A percentile compares a stretch with the other conserved stretches of the same genome.
These are phyloP conservation scores for Amitus sp. DNA, from an alignment of 2,888 invertebrate species.

Conservation along the genomic window DNA sequence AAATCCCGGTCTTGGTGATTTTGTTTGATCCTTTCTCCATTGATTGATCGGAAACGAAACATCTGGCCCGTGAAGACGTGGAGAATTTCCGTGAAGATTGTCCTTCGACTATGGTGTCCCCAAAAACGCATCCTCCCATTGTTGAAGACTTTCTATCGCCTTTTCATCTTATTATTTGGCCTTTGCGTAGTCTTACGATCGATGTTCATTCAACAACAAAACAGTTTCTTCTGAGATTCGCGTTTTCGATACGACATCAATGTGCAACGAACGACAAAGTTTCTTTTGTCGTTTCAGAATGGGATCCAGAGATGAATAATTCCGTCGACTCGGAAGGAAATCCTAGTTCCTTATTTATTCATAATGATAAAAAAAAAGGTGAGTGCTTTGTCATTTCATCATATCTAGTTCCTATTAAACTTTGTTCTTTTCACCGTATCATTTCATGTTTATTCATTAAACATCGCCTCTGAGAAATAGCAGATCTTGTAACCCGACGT, in stretches of 20 bases:
- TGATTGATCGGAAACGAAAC: no score
- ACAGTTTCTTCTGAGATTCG: background rate
- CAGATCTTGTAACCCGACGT: background rate
- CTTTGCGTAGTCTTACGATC: background rate
- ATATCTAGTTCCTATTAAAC: constrained; percentile 9
- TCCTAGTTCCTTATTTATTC: constrained; percentile 73
- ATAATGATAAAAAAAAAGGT: constrained; percentile 64
- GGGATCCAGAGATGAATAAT: constrained; percentile 69
- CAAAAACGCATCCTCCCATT: no score
- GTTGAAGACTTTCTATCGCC: no score
- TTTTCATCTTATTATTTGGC: background rate
- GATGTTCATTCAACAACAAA: background rate
- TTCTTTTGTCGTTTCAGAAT: constrained; percentile 57
- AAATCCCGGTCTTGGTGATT: no score
- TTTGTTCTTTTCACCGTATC: background rate
- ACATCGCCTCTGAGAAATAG: constrained; percentile 2
- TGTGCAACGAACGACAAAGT: constrained; percentile 29
- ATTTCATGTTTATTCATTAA: constrained; percentile 8
- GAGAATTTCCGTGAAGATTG: no score
- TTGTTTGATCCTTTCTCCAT: no score
- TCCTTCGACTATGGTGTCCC: no score
- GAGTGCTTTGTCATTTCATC: constrained; percentile 28
- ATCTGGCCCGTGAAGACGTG: no score
- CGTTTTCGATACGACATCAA: constrained; percentile 1
- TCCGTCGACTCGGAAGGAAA: constrained; percentile 70